These are phyloP conservation scores for Zele albiditarsus DNA, from an alignment of 2,888 invertebrate species.

Conservation along the genomic window DNA sequence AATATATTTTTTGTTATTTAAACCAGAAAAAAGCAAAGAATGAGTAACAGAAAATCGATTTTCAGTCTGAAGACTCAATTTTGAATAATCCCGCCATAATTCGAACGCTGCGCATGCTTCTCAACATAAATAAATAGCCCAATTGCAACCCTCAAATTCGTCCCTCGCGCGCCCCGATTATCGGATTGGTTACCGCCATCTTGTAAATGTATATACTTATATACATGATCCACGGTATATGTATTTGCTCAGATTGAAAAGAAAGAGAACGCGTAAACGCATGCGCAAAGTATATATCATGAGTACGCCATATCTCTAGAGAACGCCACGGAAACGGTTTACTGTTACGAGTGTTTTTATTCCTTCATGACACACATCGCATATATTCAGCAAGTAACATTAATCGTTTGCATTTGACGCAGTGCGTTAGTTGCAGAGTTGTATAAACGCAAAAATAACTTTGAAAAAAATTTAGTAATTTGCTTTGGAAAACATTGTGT, in stretches of 20 bases:
- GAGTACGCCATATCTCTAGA: constrained; percentile 24
- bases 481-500: constrained; percentile 26
- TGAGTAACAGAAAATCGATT: background rate
- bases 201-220: constrained; percentile 2
- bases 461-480: constrained; percentile 28
- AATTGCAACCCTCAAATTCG: background rate
- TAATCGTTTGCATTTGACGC: constrained; percentile 63
- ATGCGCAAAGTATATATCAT: constrained; percentile 21
- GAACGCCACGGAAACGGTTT: constrained; percentile 56
- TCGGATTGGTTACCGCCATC: constrained; percentile 32
- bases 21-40: background rate
- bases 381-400: constrained; percentile 59
- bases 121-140: background rate
- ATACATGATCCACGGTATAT: background rate
- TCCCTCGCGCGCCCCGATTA: background rate
- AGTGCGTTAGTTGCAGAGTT: constrained; percentile 64
- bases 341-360: constrained; percentile 56
- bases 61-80: background rate
- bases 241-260: background rate
- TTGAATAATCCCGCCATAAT: constrained; percentile 1
- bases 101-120: background rate
- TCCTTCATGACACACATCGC: constrained; percentile 63
- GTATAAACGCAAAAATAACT: constrained; percentile 57
- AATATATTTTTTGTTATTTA: background rate
- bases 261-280: constrained; percentile 31